Evolutionary conservation across 2,113 vertebrate species (phyloP).

Genomic region (Aix galericulata): DNA sequence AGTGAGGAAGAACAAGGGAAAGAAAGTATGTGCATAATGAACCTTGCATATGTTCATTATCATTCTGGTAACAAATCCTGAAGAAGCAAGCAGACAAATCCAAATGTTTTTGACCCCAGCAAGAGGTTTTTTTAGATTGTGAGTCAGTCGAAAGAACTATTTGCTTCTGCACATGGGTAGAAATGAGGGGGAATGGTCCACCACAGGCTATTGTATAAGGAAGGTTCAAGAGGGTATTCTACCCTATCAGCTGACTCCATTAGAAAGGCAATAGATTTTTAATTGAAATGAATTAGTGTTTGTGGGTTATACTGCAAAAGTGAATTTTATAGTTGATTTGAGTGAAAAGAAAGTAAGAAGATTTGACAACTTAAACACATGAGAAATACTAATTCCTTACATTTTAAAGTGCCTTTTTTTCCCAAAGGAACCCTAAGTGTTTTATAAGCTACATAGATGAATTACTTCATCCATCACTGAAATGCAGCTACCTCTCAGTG

Average conservation of each 20-base stretch:
- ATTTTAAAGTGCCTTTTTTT: constrained; percentile 61
- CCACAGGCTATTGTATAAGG: not conserved
- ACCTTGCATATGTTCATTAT: not conserved
- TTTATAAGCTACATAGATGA: constrained; percentile 48
- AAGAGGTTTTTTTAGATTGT: not conserved
- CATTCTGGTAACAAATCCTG: not conserved
- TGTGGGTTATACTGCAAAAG: not conserved
- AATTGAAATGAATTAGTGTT: constrained; percentile 40
- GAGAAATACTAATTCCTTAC: constrained; percentile 59
- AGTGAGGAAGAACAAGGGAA: not conserved
- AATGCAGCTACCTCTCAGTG: constrained; percentile 1
- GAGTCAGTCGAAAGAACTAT: not conserved
- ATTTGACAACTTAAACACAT: constrained; percentile 67
- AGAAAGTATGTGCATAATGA: not conserved
- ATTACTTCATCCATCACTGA: constrained; percentile 46
- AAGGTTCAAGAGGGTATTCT: not conserved
- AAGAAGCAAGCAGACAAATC: not conserved
- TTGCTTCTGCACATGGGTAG: not conserved
- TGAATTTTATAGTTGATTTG: constrained; percentile 51
- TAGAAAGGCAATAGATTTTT: constrained; percentile 41
- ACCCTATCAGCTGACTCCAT: not conserved
- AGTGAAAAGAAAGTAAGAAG: constrained; percentile 52
- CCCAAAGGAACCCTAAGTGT: constrained; percentile 64
- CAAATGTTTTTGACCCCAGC: not conserved
- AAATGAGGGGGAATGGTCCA: not conserved